Evolutionary conservation across 1,140 invertebrate genomes (phyloP).

Genomic region (Drosophila nebulosa): DNA sequence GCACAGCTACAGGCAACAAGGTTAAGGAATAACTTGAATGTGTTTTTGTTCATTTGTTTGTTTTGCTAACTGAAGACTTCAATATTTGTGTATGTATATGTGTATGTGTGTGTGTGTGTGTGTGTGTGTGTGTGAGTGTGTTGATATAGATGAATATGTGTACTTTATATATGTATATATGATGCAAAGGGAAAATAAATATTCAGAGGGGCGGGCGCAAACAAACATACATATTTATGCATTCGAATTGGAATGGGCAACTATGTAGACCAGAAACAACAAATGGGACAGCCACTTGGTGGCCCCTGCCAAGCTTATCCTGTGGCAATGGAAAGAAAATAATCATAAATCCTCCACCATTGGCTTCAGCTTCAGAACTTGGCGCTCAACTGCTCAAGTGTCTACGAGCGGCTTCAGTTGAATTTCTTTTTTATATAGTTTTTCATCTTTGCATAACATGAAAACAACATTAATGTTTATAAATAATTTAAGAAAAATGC

Average conservation of each 20-base stretch:
- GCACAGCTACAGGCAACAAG: slow-evolving; percentile 49
- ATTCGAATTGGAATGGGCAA: slow-evolving; percentile 32
- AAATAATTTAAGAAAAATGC: not conserved
- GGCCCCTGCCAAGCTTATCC: not conserved
- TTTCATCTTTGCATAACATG: slow-evolving; percentile 10
- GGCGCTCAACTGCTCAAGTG: not conserved
- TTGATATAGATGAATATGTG: not conserved
- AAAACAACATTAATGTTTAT: slow-evolving; percentile 23
- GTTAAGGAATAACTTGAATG: slow-evolving; percentile 66
- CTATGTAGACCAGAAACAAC: slow-evolving; percentile 20
- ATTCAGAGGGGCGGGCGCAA: slow-evolving; percentile 42
- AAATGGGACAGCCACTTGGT: not conserved
- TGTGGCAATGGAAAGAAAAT: not conserved
- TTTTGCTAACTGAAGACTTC: slow-evolving; percentile 42
- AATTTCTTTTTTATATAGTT: slow-evolving; percentile 5
- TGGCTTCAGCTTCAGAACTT: not conserved
- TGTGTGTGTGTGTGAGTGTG: not conserved
- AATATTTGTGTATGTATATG: not conserved
- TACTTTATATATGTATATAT: not conserved
- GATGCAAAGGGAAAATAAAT: slow-evolving; percentile 34
- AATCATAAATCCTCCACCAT: slow-evolving; percentile 1
- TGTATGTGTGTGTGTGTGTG: not conserved
- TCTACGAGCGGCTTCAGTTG: slow-evolving; percentile 12
- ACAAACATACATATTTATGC: slow-evolving; percentile 51
- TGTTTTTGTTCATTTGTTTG: slow-evolving; percentile 65